Base-by-base conservation (phyloP, 2,888 invertebrate species). In the Drosophila borealis region DNA sequence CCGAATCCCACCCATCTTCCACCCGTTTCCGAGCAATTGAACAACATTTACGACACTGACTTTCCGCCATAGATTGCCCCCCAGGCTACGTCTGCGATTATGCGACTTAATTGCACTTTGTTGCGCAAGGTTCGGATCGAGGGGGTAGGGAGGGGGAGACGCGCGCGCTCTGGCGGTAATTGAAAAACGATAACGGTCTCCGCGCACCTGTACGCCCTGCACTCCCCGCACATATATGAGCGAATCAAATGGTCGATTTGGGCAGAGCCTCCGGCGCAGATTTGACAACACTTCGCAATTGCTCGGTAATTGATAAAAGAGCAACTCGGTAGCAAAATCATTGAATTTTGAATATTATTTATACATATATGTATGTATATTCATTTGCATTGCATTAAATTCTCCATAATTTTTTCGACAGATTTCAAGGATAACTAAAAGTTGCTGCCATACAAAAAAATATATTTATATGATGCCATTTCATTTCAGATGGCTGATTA, bases 171-270 rank as follows among this genome's bases (percentile, higher is more conserved):
- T 33, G 33, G 25, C 65, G 77, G 74, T 85, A 85, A 84, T 83
- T 85, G 83, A 85, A 83, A 75, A 81, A 65, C 81, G 83, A 84
- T 84, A 83, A 81, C 71, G 80, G 57, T 50, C 46, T 42, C 48
- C 44, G 21, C 62, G 44, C 63, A 72, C 60, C 60, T 61, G 62
- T 13, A n/a, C 29, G 8, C 29, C 29, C 29, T 8, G 8, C 54
- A 19, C 17, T 3, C 19, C 11, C 37, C 36, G 13, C 13, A 19
- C 19, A 17, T 19, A 39, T 49, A 45, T 34, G 10, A 17, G 53
- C 2, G 65, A 60, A 67, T 71, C 70, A 57, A 77, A 70, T 55
- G 49, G 65, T 46, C 49, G n/a, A 19, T 55, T 36, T 59, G 14
- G 10, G 41, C 34, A 19, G 10, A 33, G 42, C 45, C 48, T 17